Evolutionary conservation across 2,888 invertebrate genomes (phyloP).

Genomic region (Drosophila tanythrix): DNA sequence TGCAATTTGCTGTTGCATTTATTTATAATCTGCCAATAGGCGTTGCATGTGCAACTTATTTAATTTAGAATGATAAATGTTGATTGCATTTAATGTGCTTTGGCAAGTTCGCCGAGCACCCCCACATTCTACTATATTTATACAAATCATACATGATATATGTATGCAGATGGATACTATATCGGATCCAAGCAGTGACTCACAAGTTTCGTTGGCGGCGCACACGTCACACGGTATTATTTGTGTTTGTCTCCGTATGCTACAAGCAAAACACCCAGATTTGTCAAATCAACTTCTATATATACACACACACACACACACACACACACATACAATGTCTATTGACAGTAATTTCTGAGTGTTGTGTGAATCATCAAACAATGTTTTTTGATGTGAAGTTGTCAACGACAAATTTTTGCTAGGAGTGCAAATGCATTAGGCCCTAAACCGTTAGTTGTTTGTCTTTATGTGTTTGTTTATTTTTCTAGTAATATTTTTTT

Average conservation of each 20-base stretch:
- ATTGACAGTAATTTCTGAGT: conserved; percentile 36
- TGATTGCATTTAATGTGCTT: conserved; percentile 43
- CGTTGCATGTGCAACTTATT: conserved; percentile 26
- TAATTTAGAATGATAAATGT: conserved; percentile 31
- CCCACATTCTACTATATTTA: conserved; percentile 36
- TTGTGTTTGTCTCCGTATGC: conserved; percentile 1
- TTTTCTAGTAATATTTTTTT: neutral
- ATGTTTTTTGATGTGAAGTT: conserved; percentile 38
- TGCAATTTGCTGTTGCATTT: neutral
- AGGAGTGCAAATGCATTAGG: conserved; percentile 54
- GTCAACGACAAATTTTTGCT: conserved; percentile 25
- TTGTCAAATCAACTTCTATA: conserved; percentile 52
- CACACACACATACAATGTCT: neutral
- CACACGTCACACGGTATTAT: conserved; percentile 63
- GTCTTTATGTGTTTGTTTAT: conserved; percentile 4
- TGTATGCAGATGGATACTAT: neutral
- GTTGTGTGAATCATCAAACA: conserved; percentile 48
- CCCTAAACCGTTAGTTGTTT: conserved; percentile 3
- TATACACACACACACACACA: conserved; percentile 13
- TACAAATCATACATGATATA: neutral
- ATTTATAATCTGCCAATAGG: conserved; percentile 1
- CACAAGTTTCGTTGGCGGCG: conserved; percentile 34
- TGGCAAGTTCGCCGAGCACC: conserved; percentile 48
- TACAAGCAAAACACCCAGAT: conserved; percentile 41
- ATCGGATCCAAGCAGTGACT: conserved; percentile 41